Evolutionary conservation across 2,888 invertebrate species (phyloP).

Genomic region (Melipona bicolor): DNA sequence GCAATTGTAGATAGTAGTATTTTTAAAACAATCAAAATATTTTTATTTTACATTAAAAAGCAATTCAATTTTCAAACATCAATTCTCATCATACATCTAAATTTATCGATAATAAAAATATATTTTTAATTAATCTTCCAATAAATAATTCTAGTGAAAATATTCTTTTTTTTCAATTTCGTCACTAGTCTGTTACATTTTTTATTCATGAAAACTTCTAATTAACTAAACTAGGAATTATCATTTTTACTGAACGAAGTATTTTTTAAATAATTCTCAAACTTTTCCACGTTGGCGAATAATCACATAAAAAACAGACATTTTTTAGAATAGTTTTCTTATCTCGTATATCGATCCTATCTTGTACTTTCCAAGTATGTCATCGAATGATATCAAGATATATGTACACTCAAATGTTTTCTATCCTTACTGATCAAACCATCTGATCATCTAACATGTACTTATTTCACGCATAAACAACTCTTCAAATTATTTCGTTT

Average conservation of each 20-base stretch:
- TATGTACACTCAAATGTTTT: not conserved
- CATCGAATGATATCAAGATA: not conserved
- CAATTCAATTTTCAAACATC: not conserved
- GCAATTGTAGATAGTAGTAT: not conserved
- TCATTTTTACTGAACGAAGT: not conserved
- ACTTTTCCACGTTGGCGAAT: not conserved
- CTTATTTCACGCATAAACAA: slow-evolving; percentile 30
- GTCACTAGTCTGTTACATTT: not conserved
- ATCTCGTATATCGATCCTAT: slow-evolving; percentile 9
- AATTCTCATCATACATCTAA: not conserved
- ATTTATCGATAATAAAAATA: not conserved
- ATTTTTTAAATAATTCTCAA: not conserved
- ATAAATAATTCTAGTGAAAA: not conserved
- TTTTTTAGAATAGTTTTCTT: slow-evolving; percentile 9
- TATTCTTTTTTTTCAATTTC: not conserved
- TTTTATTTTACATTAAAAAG: not conserved
- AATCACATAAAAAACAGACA: not conserved
- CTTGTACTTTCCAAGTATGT: not conserved
- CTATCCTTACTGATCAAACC: not conserved
- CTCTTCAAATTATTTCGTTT: not conserved
- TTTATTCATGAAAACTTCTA: not conserved
- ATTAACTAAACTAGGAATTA: not conserved
- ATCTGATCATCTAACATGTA: not conserved
- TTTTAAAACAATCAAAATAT: not conserved
- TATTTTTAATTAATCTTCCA: not conserved